Evolutionary conservation across 2,113 vertebrate species (phyloP).

Genomic region (Pithys albifrons): DNA sequence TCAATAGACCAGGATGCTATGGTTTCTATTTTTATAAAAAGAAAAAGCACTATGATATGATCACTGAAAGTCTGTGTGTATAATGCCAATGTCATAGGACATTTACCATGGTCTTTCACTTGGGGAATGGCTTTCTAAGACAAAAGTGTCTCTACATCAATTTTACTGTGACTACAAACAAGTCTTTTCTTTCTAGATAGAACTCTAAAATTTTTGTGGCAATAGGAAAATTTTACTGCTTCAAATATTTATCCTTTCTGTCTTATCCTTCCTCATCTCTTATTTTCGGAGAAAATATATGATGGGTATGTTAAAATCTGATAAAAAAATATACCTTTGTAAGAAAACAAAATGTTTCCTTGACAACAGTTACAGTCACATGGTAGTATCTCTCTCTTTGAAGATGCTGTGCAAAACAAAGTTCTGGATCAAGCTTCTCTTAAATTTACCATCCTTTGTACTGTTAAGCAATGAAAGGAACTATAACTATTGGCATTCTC

Average conservation of each 20-base stretch:
- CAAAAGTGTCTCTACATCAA: neutral
- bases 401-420: neutral
- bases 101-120: neutral
- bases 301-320: neutral
- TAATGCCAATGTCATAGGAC: neutral
- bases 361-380: neutral
- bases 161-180: neutral
- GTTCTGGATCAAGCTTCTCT: neutral
- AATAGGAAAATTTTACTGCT: neutral
- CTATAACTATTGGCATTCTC: neutral
- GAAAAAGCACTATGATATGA: neutral
- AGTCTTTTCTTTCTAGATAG: neutral
- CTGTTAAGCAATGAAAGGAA: neutral
- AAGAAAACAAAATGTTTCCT: neutral
- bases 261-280: neutral
- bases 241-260: neutral
- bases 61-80: neutral
- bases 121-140: neutral
- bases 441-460: neutral
- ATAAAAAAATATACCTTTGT: neutral
- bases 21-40: slow-evolving; percentile 12
- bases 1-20: neutral
- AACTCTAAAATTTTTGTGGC: neutral
- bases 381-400: neutral
- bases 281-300: neutral